Conservation (phyloP, 2,888 invertebrate genomes). For the Pseudococcus viburni region DNA sequence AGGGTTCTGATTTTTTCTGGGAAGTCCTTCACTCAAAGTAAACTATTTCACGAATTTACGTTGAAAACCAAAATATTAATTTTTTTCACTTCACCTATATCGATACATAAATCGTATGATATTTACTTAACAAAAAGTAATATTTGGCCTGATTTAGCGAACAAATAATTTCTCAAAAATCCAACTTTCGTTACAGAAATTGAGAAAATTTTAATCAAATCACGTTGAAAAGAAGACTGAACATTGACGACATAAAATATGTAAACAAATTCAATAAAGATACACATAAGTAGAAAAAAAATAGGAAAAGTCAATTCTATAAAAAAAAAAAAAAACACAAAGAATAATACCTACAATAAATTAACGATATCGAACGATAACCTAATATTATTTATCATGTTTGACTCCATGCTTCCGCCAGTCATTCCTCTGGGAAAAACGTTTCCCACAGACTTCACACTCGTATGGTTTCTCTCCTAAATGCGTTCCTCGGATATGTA, state of each 20-base stretch:
- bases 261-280: neutral
- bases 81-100: no score
- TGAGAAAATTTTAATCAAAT: neutral
- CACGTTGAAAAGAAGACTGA: neutral
- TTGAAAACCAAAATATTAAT: no score
- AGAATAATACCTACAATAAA: neutral
- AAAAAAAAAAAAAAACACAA: neutral
- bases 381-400: constrained; percentile 16
- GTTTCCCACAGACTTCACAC: constrained; percentile 70
- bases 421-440: constrained; percentile 70
- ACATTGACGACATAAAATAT: neutral
- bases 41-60: no score
- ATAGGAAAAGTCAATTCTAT: neutral
- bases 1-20: no score
- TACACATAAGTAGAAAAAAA: neutral
- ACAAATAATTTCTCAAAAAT: neutral
- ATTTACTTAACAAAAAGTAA: no score
- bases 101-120: no score
- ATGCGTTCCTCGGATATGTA: constrained; percentile 60
- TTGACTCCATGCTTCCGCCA: constrained; percentile 49
- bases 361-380: neutral
- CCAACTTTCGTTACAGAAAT: neutral
- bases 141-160: no score
- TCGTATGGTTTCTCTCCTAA: constrained; percentile 48
- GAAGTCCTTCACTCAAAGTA: no score